Base-by-base conservation (phyloP, 2,797 vertebrate species). In the Aplochiton taeniatus region DNA sequence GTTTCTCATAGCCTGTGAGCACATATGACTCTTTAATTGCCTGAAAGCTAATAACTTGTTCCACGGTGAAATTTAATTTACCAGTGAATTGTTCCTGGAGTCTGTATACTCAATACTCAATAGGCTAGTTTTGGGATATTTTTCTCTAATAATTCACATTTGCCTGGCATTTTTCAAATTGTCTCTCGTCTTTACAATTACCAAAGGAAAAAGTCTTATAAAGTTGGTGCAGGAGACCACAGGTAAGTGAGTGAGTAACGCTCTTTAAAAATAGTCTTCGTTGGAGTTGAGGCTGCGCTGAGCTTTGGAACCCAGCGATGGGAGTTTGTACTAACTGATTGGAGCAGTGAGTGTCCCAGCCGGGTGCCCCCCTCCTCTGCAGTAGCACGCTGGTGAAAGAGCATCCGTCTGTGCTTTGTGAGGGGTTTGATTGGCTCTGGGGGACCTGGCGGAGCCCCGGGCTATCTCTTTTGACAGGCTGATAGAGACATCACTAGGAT, bases 391-490 rank as follows among this genome's bases (percentile, higher is more conserved):
- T 90, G 89, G 88, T 90, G 90, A 93, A 92, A 89, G 90, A 90
- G 89, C 91, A 91, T 89, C 87, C 83, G 90, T 89, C 85, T 89
- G 90, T 90, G 90, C 88, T 89, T 88, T 90, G 83, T 90, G 90
- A 89, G 83, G 90, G 88, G 89, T 92, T 92, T 93, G 91, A 93
- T 93, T 94, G 93, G 91, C 91, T 92, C 88, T 87, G 70, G 85
- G 93, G 92, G 91, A 91, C 89, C 89, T 79, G 81, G 79, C 75
- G 85, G 83, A 91, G 92, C 92, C 92, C 89, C 84, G 76, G 92
- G 93, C 92, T 88, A 91, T 92, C 89, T 92, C 86, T 93, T 92
- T 89, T 93, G 93, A 93, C 92, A 93, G 90, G 86, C 90, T 93
- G 93, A 94, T 93, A 91, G 91, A 94, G 92, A 93, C 92, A 93